Conservation (phyloP, 2,113 vertebrate genomes). For the Dicentrarchus labrax region DNA sequence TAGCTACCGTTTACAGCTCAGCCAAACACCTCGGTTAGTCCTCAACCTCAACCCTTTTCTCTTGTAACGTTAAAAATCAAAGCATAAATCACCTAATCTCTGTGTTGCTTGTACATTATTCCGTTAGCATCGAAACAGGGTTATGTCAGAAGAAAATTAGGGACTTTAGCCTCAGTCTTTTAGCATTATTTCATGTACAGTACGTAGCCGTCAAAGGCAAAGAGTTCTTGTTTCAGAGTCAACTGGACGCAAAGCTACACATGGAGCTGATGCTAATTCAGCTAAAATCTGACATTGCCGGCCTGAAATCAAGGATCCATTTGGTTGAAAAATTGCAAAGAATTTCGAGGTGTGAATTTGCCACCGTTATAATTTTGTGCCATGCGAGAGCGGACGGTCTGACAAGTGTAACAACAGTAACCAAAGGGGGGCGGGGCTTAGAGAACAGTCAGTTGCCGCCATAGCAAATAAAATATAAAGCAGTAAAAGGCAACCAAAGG, state of each 20-base stretch:
- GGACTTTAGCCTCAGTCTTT: neutral
- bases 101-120: too few species aligned
- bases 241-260: neutral
- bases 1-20: too few species aligned
- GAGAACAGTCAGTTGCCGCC: neutral
- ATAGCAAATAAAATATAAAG: neutral
- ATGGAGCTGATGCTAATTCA: neutral
- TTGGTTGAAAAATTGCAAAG: neutral
- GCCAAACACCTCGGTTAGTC: neutral
- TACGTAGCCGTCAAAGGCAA: neutral
- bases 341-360: neutral
- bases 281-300: too few species aligned
- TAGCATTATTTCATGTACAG: neutral
- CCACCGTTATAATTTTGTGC: neutral
- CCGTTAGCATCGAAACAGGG: neutral
- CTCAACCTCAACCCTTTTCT: neutral
- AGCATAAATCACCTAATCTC: too few species aligned
- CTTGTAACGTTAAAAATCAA: neutral
- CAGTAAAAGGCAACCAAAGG: neutral
- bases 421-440: neutral
- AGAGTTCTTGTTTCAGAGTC: neutral
- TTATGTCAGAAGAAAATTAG: neutral
- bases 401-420: neutral
- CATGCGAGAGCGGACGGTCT: neutral
- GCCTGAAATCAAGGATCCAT: neutral